phyloP scores from a whole-genome alignment of 2,888 invertebrate species.

The Agriopis leucophaearia region DNA sequence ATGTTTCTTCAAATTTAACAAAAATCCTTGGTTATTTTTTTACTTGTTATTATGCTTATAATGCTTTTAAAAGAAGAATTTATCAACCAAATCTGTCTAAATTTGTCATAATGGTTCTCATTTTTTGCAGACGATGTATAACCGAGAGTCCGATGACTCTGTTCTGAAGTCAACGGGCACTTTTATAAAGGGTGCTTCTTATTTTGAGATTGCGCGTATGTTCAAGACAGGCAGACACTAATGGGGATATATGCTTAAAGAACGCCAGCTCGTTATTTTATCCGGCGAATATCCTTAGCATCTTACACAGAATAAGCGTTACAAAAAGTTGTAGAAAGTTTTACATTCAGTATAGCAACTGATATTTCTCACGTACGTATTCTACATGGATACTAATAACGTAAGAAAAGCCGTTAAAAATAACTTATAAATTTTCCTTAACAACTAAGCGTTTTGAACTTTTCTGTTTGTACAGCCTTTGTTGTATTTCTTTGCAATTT shows the following conservation, averaged over 20 bases:
- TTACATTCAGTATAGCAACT: no score
- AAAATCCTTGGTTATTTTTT: no score
- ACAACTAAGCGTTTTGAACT: no score
- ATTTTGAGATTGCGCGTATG: slow-evolving; percentile 11
- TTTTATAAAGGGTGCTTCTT: slow-evolving; percentile 26
- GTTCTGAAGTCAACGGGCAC: slow-evolving; percentile 15
- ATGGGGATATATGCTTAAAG: slow-evolving; percentile 18
- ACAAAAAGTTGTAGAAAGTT: background rate
- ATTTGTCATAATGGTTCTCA: background rate
- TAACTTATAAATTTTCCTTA: no score
- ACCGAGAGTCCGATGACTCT: slow-evolving; percentile 19
- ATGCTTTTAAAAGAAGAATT: no score
- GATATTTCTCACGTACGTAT: no score
- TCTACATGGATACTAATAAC: no score
- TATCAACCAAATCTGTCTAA: no score
- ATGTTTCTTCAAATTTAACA: no score
- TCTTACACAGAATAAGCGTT: slow-evolving; percentile 13
- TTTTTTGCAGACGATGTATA: slow-evolving; percentile 13
- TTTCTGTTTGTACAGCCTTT: background rate
- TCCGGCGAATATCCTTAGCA: slow-evolving; percentile 3
- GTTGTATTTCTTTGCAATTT: background rate
- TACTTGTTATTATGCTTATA: no score
- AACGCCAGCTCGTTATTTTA: slow-evolving; percentile 24
- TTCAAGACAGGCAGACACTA: slow-evolving; percentile 23
- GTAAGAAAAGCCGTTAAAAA: no score